Conservation (phyloP, 2,797 vertebrate genomes). For the Oryzias dopingdopingensis region DNA sequence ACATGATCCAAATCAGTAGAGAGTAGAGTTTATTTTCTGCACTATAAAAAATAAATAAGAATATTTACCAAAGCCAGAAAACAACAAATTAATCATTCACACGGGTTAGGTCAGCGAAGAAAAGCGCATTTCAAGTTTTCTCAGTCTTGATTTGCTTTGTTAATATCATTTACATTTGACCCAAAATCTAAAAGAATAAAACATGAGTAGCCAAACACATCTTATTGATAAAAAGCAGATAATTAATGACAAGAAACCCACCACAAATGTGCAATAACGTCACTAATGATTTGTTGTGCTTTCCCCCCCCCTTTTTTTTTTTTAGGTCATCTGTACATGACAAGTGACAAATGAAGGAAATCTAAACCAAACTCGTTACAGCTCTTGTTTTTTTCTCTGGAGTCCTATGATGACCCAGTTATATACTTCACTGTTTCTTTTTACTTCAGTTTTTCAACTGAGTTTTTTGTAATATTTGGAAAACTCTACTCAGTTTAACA, state of each 20-base stretch:
- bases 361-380: constrained; percentile 39
- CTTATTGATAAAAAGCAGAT: constrained; percentile 60
- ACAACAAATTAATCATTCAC: constrained; percentile 12
- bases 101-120: constrained; percentile 28
- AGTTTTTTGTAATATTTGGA: constrained; percentile 39
- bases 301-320: constrained; percentile 26
- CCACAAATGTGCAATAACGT: constrained; percentile 35
- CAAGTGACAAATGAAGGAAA: constrained; percentile 57
- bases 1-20: neutral
- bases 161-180: constrained; percentile 61
- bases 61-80: constrained; percentile 12
- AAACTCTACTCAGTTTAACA: constrained; percentile 11
- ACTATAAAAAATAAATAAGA: constrained; percentile 26
- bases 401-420: constrained; percentile 70
- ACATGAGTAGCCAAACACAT: constrained; percentile 19
- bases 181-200: constrained; percentile 45
- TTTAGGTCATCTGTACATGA: constrained; percentile 58
- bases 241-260: constrained; percentile 48
- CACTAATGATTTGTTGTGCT: constrained; percentile 48
- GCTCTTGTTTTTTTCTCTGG: constrained; percentile 56
- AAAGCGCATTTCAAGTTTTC: constrained; percentile 30
- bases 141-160: constrained; percentile 50
- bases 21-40: constrained; percentile 2
- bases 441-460: constrained; percentile 49
- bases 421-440: constrained; percentile 48